phyloP scores from a whole-genome alignment of 2,888 invertebrate genomes.

The Itoplectis maculator region DNA sequence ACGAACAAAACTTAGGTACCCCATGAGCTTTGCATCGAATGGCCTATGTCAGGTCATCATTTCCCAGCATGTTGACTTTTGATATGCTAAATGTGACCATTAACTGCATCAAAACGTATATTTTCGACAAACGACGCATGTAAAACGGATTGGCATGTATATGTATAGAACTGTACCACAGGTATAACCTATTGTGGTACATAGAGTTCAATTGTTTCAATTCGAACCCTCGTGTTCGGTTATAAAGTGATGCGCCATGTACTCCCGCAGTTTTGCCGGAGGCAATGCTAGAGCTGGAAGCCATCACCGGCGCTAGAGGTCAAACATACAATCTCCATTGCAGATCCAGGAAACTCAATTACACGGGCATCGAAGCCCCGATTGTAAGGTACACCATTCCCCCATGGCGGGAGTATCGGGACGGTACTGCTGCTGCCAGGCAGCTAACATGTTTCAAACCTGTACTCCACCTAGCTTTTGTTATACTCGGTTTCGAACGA shows the following conservation, averaged over 20 bases:
- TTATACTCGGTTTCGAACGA: conserved; percentile 65
- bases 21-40: too few species aligned
- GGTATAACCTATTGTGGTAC: conserved; percentile 3
- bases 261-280: conserved; percentile 14
- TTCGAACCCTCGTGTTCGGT: conserved; percentile 24
- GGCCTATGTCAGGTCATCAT: too few species aligned
- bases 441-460: conserved; percentile 57
- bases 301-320: conserved; percentile 35
- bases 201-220: conserved; percentile 23
- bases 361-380: conserved; percentile 67
- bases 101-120: not conserved
- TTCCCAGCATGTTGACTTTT: not conserved
- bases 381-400: conserved; percentile 69
- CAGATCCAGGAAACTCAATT: conserved; percentile 70
- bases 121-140: conserved; percentile 2
- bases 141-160: conserved; percentile 11
- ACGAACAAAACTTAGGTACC: too few species aligned
- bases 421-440: conserved; percentile 9
- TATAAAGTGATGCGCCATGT: not conserved
- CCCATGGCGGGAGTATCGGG: conserved; percentile 29
- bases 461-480: conserved; percentile 48
- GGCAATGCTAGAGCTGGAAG: conserved; percentile 28
- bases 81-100: not conserved
- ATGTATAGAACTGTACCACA: not conserved
- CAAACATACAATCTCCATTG: conserved; percentile 72